Percentiles rank a stretch among this genome's conserved stretches.
Conservation (phyloP, 1,140 invertebrate species). For the Ips typographus region DNA sequence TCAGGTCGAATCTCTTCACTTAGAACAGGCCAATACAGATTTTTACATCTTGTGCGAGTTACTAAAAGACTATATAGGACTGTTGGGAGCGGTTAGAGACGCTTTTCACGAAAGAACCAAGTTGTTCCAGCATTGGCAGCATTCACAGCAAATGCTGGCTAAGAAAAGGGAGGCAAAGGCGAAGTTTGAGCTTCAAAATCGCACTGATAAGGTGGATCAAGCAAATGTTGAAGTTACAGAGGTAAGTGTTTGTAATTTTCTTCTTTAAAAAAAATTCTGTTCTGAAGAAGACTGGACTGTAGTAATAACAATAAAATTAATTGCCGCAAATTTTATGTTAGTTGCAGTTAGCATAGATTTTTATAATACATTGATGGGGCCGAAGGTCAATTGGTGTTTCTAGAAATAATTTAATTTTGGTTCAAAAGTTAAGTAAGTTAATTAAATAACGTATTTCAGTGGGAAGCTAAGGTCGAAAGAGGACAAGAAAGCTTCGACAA, state of each 20-base stretch:
- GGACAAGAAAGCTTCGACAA: conserved; percentile 96
- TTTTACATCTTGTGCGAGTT: conserved; percentile 92
- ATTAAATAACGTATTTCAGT: conserved; percentile 58
- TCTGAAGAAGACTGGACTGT: neutral
- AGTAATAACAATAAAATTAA: neutral
- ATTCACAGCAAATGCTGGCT: conserved; percentile 89
- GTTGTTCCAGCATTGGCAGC: conserved; percentile 97
- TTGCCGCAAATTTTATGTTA: neutral
- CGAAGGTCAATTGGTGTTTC: too few species aligned
- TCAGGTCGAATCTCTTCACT: conserved; percentile 80
- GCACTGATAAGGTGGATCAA: conserved; percentile 83
- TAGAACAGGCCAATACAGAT: conserved; percentile 93
- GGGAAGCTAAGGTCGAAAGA: conserved; percentile 94
- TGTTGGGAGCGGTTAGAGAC: conserved; percentile 93
- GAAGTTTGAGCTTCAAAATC: conserved; percentile 83
- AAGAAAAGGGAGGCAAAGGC: conserved; percentile 94
- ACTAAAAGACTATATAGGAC: conserved; percentile 91
- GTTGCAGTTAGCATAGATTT: too few species aligned
- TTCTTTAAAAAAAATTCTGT: neutral
- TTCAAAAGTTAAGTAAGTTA: neutral
- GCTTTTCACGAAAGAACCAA: conserved; percentile 98
- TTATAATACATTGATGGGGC: too few species aligned
- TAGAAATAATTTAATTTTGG: too few species aligned
- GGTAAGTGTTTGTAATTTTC: conserved; percentile 56
- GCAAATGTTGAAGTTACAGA: conserved; percentile 89